Evolutionary conservation across 2,888 invertebrate genomes (phyloP).

Genomic region (Pterostichus niger): DNA sequence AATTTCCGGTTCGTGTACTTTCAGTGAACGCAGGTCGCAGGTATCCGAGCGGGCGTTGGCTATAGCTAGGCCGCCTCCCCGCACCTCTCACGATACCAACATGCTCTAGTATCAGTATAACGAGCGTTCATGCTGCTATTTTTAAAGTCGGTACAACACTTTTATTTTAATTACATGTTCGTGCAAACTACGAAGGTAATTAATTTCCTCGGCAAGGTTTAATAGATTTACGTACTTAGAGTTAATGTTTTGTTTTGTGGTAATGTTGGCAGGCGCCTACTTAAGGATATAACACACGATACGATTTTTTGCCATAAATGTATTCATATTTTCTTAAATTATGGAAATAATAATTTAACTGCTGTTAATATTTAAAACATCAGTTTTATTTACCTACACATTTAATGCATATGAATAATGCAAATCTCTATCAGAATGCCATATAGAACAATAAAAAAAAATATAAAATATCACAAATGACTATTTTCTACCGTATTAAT

Average conservation of each 20-base stretch:
- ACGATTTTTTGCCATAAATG: not conserved
- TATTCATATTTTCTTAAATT: not conserved
- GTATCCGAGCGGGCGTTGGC: constrained; percentile 53
- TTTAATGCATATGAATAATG: not conserved
- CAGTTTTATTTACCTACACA: constrained; percentile 3
- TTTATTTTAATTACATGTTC: constrained; percentile 63
- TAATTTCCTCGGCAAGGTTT: constrained; percentile 35
- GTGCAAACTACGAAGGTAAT: constrained; percentile 49
- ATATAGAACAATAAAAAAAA: not conserved
- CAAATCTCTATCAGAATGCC: not conserved
- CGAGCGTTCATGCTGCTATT: constrained; percentile 49
- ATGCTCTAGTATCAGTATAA: constrained; percentile 41
- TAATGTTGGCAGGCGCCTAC: not conserved
- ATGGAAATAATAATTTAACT: not conserved
- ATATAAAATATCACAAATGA: constrained; percentile 10
- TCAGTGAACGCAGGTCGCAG: constrained; percentile 62
- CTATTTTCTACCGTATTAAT: not conserved
- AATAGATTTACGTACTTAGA: constrained; percentile 26
- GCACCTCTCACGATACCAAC: not conserved
- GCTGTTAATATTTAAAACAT: constrained; percentile 14
- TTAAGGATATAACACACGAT: not conserved
- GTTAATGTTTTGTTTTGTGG: constrained; percentile 6
- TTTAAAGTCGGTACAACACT: constrained; percentile 54
- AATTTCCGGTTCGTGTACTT: constrained; percentile 67
- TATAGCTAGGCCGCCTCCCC: not conserved